These are phyloP conservation scores for Cryptocheilus praepositus DNA, from an alignment of 2,888 invertebrate species.

Conservation along the genomic window DNA sequence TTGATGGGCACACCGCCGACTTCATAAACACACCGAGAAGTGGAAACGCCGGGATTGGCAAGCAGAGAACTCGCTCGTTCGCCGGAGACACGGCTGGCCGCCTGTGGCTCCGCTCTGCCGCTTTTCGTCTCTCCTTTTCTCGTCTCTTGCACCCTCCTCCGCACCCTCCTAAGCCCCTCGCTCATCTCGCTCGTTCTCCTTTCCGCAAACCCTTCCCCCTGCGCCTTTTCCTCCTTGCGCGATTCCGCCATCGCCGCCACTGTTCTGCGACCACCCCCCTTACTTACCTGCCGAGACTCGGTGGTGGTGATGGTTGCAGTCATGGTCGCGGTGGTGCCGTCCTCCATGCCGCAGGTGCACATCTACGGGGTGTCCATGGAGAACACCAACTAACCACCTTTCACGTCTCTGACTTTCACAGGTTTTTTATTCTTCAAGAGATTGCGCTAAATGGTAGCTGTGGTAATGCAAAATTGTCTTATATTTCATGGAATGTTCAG, in stretches of 20 bases:
- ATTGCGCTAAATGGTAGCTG: too few species aligned
- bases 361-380: slow-evolving; percentile 46
- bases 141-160: background rate
- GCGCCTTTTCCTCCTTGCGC: slow-evolving; percentile 18
- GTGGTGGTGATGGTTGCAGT: too few species aligned
- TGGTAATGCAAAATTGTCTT: too few species aligned
- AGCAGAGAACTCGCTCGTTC: slow-evolving; percentile 50
- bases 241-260: slow-evolving; percentile 32
- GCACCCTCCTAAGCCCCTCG: background rate
- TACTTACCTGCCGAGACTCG: slow-evolving; percentile 5
- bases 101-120: slow-evolving; percentile 70
- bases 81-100: slow-evolving; percentile 71
- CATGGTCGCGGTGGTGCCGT: slow-evolving; percentile 28
- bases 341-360: slow-evolving; percentile 43
- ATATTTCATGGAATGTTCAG: too few species aligned
- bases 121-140: slow-evolving; percentile 56
- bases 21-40: slow-evolving; percentile 58
- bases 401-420: too few species aligned
- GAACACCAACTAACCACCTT: slow-evolving; percentile 4
- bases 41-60: slow-evolving; percentile 57
- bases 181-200: too few species aligned
- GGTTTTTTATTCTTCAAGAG: too few species aligned
- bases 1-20: slow-evolving; percentile 32
- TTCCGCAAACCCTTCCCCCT: background rate
- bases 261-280: slow-evolving; percentile 40